Percentiles rank a stretch among this genome's conserved stretches.
Evolutionary conservation across 2,797 vertebrate species (phyloP).

Genomic region (Arvicola amphibius): DNA sequence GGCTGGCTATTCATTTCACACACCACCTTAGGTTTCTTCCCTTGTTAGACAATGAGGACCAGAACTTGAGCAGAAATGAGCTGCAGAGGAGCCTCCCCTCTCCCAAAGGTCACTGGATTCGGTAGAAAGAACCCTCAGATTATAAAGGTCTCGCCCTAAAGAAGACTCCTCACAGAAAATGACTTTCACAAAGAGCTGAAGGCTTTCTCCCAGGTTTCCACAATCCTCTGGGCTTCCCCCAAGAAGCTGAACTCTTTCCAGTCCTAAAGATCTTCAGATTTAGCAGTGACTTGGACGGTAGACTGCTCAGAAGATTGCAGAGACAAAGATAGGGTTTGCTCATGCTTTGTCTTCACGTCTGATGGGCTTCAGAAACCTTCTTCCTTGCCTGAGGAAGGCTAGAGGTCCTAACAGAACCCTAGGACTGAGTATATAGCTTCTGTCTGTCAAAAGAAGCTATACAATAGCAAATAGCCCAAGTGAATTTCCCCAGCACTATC

Average conservation of each 20-base stretch:
- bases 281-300: background rate
- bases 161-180: background rate
- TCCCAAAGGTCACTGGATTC: slow-evolving; percentile 6
- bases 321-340: background rate
- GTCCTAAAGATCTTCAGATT: background rate
- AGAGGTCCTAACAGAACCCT: background rate
- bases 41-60: slow-evolving; percentile 37
- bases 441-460: background rate
- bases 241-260: slow-evolving; percentile 18
- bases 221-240: background rate
- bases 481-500: fast-evolving
- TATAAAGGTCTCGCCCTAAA: background rate
- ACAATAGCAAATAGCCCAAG: background rate
- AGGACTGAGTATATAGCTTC: background rate
- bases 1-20: slow-evolving; percentile 65
- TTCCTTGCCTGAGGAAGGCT: background rate
- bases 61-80: slow-evolving; percentile 54
- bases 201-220: background rate
- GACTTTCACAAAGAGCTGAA: background rate
- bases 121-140: background rate
- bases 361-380: background rate
- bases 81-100: background rate
- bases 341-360: background rate
- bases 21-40: slow-evolving; percentile 64
- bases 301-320: background rate